Base-by-base conservation (phyloP, 2,113 vertebrate genomes). In the Cettia cetti region DNA sequence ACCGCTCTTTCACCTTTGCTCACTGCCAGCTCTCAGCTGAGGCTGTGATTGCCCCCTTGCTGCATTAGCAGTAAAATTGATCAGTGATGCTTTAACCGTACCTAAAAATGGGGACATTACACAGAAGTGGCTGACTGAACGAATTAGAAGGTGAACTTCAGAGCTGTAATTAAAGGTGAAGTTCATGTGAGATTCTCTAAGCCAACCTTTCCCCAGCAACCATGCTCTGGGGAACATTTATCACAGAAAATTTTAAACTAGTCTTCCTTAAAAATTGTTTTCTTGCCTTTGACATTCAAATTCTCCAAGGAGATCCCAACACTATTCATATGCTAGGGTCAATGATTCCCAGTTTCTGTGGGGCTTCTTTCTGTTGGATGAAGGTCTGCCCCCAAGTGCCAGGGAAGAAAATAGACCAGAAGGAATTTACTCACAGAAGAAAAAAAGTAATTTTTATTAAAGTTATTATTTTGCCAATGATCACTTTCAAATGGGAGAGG, bases 11-110 rank as follows among this genome's bases (percentile, higher is more conserved):
- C 90, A 94, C 90, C 88, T 93, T 81, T 94, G 85, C 68, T 88
- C 59, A 11, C 56, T 64, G 68, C 68, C 92, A 93, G 79, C 84
- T 88, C 59, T 1, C 1, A 64, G 18, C 60, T 49, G 60, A 95
- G 68, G 53, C 33, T 47, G 63, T 52, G 65, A 78, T 66, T 57
- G 2, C 39, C 50, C 82, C 75, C 82, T 77, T 70, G 90, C 93
- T 86, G 80, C 71, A 33, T 81, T 82, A 93, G 88, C 93, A 93
- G 59, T 72, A 96, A 95, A 91, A 88, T 28, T 79, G 84, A 94
- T 88, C 42, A 14, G 85, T 49, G 87, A 59, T 68, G 68, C 75
- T 95, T 83, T 88, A 90, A 75, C 82, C 4, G 1, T 30, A 59
- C 68, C 90, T 91, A 71, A 88, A 96, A 88, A 65, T 3, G 33